Evolutionary conservation across 2,888 invertebrate genomes (phyloP).

Genomic region (Idaea aversata): DNA sequence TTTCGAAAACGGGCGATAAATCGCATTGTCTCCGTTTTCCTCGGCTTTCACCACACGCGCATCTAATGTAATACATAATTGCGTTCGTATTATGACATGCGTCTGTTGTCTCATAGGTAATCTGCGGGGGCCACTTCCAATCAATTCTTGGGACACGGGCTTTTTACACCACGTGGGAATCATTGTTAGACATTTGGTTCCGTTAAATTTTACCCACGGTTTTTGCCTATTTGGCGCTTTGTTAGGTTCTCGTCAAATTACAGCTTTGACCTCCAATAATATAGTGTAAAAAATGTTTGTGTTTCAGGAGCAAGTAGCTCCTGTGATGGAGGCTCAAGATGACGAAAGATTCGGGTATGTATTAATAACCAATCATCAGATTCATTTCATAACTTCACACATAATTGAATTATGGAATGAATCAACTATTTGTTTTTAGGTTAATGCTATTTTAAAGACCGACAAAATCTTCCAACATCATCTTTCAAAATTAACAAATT

Average conservation of each 20-base stretch:
- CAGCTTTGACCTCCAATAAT: slow-evolving; percentile 13
- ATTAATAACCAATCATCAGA: slow-evolving; percentile 15
- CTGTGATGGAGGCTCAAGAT: slow-evolving; percentile 66
- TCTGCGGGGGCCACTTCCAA: slow-evolving; percentile 30
- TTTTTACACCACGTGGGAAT: slow-evolving; percentile 28
- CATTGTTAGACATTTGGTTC: slow-evolving; percentile 19
- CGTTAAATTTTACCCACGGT: slow-evolving; percentile 23
- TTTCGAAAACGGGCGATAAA: slow-evolving; percentile 52
- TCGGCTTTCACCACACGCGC: slow-evolving; percentile 46
- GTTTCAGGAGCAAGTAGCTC: slow-evolving; percentile 68
- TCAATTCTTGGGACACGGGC: slow-evolving; percentile 26
- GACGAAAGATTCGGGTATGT: slow-evolving; percentile 60
- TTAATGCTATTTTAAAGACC: background rate
- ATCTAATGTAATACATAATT: slow-evolving; percentile 54
- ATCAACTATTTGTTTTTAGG: slow-evolving; percentile 16
- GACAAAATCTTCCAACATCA: slow-evolving; percentile 20
- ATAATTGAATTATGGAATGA: slow-evolving; percentile 16
- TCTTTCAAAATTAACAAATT: slow-evolving; percentile 22
- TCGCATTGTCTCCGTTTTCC: slow-evolving; percentile 51
- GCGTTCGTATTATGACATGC: slow-evolving; percentile 40
- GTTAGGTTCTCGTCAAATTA: slow-evolving; percentile 9
- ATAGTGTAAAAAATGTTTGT: slow-evolving; percentile 10
- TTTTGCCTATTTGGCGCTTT: slow-evolving; percentile 16
- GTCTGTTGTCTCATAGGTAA: slow-evolving; percentile 37
- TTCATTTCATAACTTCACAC: slow-evolving; percentile 13